Conservation (phyloP, 2,888 invertebrate species). For the Zeuzera pyrina region DNA sequence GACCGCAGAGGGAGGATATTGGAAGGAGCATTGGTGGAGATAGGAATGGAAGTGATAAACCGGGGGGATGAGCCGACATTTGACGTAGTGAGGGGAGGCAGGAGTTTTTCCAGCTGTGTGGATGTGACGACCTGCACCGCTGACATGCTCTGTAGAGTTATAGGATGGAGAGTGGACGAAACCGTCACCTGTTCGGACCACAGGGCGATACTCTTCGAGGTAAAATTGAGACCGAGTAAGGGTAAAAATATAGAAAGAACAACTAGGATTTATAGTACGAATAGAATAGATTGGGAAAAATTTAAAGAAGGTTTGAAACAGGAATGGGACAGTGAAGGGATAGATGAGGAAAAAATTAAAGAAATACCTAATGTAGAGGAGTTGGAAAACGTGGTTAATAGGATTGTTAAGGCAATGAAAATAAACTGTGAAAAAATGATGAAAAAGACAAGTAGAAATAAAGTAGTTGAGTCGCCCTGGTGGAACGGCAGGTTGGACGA, state of each 20-base stretch:
- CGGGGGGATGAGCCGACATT: conserved; percentile 14
- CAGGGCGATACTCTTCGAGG: conserved; percentile 15
- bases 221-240: conserved; percentile 3
- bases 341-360: too few relatives aligned
- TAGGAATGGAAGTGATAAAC: conserved; percentile 15
- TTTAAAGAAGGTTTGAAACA: too few relatives aligned
- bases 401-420: neutral
- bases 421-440: neutral
- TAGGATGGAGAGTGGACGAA: conserved; percentile 14
- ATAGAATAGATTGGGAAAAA: conserved; percentile 18
- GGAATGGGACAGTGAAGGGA: too few relatives aligned
- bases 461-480: too few relatives aligned
- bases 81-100: conserved; percentile 5
- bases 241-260: conserved; percentile 2
- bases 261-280: too few relatives aligned
- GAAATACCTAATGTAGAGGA: too few relatives aligned
- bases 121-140: too few relatives aligned
- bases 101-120: too few relatives aligned
- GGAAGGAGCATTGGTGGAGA: conserved; percentile 11
- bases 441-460: too few relatives aligned
- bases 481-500: too few relatives aligned
- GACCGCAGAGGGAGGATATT: conserved; percentile 13
- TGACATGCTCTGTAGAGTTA: conserved; percentile 10
- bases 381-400: neutral
- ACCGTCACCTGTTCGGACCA: conserved; percentile 15